Percentiles rank a stretch among this genome's conserved stretches.
phyloP scores from a whole-genome alignment of 2,888 invertebrate genomes.

The Lithodes maja region DNA sequence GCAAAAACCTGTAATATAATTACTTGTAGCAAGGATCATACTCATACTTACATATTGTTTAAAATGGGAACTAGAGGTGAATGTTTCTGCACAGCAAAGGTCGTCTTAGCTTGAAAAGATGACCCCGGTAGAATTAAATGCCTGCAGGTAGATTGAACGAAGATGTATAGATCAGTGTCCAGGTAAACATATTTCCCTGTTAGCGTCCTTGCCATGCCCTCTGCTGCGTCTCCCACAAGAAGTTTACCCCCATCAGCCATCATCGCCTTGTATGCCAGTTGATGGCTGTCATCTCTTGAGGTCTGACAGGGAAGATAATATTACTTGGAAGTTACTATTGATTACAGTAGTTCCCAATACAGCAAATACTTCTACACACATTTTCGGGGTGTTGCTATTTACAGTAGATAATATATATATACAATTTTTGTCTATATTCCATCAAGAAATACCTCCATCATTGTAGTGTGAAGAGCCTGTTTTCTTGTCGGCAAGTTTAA shows the following conservation, averaged over 20 bases:
- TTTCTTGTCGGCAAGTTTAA: too few relatives aligned
- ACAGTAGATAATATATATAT: too few relatives aligned
- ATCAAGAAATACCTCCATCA: too few relatives aligned
- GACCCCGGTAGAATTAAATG: slow-evolving; percentile 20
- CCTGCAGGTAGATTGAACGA: slow-evolving; percentile 10
- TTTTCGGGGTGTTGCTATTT: too few relatives aligned
- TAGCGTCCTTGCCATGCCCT: slow-evolving; percentile 26
- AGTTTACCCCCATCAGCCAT: not conserved
- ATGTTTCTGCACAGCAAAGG: slow-evolving; percentile 32
- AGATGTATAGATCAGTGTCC: not conserved
- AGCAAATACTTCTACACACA: too few relatives aligned
- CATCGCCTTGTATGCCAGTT: not conserved
- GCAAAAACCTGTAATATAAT: not conserved
- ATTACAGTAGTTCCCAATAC: too few relatives aligned
- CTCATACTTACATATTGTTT: slow-evolving; percentile 28
- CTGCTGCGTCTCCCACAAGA: slow-evolving; percentile 5
- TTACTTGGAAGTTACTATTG: not conserved
- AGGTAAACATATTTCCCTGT: slow-evolving; percentile 23
- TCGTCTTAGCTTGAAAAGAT: slow-evolving; percentile 9
- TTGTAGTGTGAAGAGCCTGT: too few relatives aligned
- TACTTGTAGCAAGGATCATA: not conserved
- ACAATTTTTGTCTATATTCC: too few relatives aligned
- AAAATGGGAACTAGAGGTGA: slow-evolving; percentile 40
- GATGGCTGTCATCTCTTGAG: slow-evolving; percentile 4
- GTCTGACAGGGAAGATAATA: not conserved